Evolutionary conservation across 2,888 invertebrate genomes (phyloP).

Genomic region (Cosmia pyralina): DNA sequence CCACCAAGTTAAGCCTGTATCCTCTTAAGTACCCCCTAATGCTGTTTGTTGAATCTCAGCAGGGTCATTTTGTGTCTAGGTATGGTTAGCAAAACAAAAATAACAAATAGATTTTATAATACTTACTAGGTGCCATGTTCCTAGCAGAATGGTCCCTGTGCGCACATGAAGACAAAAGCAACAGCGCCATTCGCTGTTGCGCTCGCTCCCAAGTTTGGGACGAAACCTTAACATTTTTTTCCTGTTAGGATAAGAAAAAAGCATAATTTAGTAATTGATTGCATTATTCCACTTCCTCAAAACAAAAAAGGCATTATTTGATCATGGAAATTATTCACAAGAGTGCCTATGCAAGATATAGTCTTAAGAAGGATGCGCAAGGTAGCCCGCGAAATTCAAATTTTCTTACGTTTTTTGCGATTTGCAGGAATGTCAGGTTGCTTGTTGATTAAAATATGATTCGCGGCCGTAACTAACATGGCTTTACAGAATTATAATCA

Average conservation of each 20-base stretch:
- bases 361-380: too few species aligned
- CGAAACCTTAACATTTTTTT: conserved; percentile 90
- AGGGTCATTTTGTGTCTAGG: background rate
- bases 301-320: background rate
- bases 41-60: background rate
- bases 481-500: too few species aligned
- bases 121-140: conserved; percentile 96
- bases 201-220: conserved; percentile 91
- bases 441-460: too few species aligned
- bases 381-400: too few species aligned
- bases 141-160: conserved; percentile 94
- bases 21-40: background rate
- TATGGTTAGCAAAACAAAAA: background rate
- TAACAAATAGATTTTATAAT: conserved; percentile 15
- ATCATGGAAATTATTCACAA: background rate
- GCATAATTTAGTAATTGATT: background rate
- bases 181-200: conserved; percentile 94
- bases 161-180: conserved; percentile 95
- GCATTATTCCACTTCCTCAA: background rate
- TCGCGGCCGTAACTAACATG: too few species aligned
- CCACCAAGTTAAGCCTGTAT: too few species aligned
- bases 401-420: too few species aligned
- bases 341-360: background rate
- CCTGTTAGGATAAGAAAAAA: conserved; percentile 46
- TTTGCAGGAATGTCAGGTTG: too few species aligned